Evolutionary conservation across 2,113 vertebrate genomes (phyloP).

Genomic region (Elephas maximus): DNA sequence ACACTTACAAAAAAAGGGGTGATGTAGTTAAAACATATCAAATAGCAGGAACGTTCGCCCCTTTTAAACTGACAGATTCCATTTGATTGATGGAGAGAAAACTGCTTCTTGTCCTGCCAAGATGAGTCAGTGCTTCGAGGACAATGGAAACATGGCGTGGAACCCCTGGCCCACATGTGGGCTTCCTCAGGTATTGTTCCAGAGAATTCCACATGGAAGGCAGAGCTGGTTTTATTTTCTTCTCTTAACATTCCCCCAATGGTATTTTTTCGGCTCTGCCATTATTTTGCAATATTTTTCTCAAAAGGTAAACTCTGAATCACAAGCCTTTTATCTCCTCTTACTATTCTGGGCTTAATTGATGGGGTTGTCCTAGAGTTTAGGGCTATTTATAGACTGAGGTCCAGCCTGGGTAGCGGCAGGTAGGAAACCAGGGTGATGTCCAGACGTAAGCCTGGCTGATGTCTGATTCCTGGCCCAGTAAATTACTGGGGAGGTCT

Average conservation of each 20-base stretch:
- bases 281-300: neutral
- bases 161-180: rapidly evolving
- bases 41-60: neutral
- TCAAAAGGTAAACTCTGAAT: neutral
- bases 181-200: neutral
- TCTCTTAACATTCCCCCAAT: neutral
- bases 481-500: neutral
- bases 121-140: rapidly evolving
- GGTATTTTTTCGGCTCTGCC: neutral
- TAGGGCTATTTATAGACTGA: neutral
- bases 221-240: neutral
- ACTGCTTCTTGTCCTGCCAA: neutral
- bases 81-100: neutral
- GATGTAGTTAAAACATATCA: neutral
- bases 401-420: neutral
- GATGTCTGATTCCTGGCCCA: neutral
- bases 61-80: neutral
- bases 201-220: neutral
- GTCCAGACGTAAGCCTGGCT: neutral
- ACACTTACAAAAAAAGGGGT: neutral
- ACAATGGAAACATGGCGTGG: rapidly evolving
- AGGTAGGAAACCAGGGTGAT: neutral
- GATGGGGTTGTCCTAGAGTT: neutral
- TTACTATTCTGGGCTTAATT: neutral
- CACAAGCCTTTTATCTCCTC: neutral